Percentiles rank a stretch among this genome's conserved stretches.
These are phyloP conservation scores for Ectropis grisescens DNA, from an alignment of 1,140 invertebrate genomes.

Conservation along the genomic window DNA sequence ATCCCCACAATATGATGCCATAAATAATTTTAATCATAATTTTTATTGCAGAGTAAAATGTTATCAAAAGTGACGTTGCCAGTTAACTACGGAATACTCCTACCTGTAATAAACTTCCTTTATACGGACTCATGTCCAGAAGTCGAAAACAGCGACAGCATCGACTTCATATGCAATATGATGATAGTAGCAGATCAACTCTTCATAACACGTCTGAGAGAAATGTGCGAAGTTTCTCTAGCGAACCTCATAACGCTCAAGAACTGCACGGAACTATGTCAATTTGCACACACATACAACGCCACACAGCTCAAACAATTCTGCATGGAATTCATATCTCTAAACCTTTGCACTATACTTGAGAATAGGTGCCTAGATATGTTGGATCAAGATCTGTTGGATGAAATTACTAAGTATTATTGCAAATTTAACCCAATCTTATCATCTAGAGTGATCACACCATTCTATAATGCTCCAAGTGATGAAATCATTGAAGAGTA, in stretches of 20 bases:
- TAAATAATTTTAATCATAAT: no score
- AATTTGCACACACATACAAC: slow-evolving; percentile 78
- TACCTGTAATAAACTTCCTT: slow-evolving; percentile 76
- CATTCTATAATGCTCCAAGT: slow-evolving; percentile 70
- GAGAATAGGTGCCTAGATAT: slow-evolving; percentile 74
- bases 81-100: slow-evolving; percentile 65
- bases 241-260: slow-evolving; percentile 74
- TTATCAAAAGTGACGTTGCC: slow-evolving; percentile 61
- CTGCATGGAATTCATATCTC: slow-evolving; percentile 79
- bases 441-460: slow-evolving; percentile 73
- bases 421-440: slow-evolving; percentile 67
- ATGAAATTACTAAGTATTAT: slow-evolving; percentile 75
- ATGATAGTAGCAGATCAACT: slow-evolving; percentile 80
- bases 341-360: slow-evolving; percentile 77
- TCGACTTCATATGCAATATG: slow-evolving; percentile 74
- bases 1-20: no score
- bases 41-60: slow-evolving; percentile 60
- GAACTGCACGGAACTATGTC: slow-evolving; percentile 78
- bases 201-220: slow-evolving; percentile 74
- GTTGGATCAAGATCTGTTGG: slow-evolving; percentile 71
- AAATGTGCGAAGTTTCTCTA: slow-evolving; percentile 77
- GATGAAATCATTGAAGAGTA: slow-evolving; percentile 70
- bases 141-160: slow-evolving; percentile 67
- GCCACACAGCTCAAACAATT: slow-evolving; percentile 75
- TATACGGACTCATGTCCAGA: slow-evolving; percentile 75